Evolutionary conservation across 2,797 vertebrate genomes (phyloP).

Genomic region (Sebastes paucispinis): DNA sequence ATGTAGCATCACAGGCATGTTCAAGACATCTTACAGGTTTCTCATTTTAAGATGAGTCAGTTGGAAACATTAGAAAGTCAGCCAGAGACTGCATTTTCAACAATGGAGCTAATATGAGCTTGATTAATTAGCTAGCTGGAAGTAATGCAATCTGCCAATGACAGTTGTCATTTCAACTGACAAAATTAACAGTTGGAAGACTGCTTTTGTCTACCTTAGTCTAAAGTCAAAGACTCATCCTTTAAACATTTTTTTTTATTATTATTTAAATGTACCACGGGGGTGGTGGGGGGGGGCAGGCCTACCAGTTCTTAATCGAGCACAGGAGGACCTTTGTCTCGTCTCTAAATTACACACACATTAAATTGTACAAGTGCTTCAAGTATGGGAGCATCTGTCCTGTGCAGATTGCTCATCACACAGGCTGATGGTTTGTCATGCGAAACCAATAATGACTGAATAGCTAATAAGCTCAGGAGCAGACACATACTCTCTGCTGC

Average conservation of each 20-base stretch:
- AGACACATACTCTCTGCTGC: not conserved
- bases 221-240: not conserved
- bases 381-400: slow-evolving; percentile 12
- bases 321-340: not conserved
- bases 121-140: too few relatives aligned
- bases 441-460: slow-evolving; percentile 13
- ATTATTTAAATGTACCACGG: not conserved
- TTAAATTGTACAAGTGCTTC: not conserved
- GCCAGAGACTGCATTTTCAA: too few relatives aligned
- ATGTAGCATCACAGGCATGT: too few relatives aligned
- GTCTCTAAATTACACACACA: not conserved
- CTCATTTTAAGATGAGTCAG: too few relatives aligned
- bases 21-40: too few relatives aligned
- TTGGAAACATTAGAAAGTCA: too few relatives aligned
- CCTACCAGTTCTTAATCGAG: not conserved
- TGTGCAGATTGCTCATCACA: slow-evolving; percentile 5
- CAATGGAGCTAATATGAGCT: too few relatives aligned
- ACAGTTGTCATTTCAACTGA: not conserved
- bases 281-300: fast-evolving
- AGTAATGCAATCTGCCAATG: too few relatives aligned
- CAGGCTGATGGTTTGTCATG: slow-evolving; percentile 7
- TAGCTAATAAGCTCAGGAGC: slow-evolving; percentile 14
- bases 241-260: not conserved
- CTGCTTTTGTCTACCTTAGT: not conserved
- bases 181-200: not conserved